A percentile compares a stretch with the other conserved stretches of the same genome.
phyloP scores from a whole-genome alignment of 2,113 vertebrate genomes.

The Corynorhinus townsendii region DNA sequence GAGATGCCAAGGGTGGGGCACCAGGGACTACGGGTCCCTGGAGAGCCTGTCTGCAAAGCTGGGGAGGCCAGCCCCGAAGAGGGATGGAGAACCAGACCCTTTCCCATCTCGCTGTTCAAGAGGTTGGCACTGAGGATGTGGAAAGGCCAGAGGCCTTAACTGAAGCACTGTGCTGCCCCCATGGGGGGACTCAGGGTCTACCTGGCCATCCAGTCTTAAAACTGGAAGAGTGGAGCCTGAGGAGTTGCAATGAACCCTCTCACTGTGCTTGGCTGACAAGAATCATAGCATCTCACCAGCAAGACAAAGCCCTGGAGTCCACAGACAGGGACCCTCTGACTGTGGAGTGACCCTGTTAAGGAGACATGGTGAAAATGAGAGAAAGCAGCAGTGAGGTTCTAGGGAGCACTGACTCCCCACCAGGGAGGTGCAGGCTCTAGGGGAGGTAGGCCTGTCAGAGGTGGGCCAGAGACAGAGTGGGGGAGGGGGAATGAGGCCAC shows the following conservation, averaged over 20 bases:
- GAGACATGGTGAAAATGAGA: neutral
- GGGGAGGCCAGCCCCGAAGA: neutral
- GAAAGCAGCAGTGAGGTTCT: neutral
- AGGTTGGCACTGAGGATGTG: neutral
- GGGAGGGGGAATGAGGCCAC: slow-evolving; percentile 59
- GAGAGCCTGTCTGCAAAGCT: slow-evolving; percentile 46
- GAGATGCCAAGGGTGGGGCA: neutral
- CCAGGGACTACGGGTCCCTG: slow-evolving; percentile 6
- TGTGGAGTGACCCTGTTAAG: neutral
- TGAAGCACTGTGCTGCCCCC: neutral
- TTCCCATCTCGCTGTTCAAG: neutral
- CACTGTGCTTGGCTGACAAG: neutral
- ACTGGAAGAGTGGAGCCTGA: neutral
- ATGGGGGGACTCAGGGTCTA: neutral
- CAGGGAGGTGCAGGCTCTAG: slow-evolving; percentile 44
- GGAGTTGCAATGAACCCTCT: slow-evolving; percentile 5
- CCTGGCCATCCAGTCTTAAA: neutral
- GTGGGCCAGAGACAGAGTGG: slow-evolving; percentile 7
- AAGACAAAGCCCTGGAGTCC: neutral
- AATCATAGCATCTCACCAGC: neutral
- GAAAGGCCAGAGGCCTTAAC: neutral
- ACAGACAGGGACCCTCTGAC: neutral
- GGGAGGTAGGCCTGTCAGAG: neutral
- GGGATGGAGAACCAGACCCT: neutral
- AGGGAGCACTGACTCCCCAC: neutral